phyloP scores from a whole-genome alignment of 2,888 invertebrate genomes.

The Neoascia interrupta region DNA sequence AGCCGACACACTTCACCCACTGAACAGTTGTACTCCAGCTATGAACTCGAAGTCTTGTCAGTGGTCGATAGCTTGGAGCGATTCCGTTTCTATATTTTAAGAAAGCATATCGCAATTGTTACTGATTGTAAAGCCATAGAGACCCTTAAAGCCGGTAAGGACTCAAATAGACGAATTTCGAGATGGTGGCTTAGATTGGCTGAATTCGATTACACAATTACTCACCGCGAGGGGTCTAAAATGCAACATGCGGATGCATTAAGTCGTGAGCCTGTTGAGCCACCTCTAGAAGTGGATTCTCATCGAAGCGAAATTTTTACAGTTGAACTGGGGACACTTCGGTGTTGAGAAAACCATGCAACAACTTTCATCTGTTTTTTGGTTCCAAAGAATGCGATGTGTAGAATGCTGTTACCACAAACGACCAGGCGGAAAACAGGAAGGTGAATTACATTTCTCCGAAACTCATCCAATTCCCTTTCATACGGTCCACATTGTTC shows the following conservation, averaged over 20 bases:
- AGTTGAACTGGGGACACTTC: conserved; percentile 36
- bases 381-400: conserved; percentile 77
- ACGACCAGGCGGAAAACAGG: too few relatives aligned
- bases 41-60: conserved; percentile 2
- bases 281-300: too few relatives aligned
- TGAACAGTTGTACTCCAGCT: background rate
- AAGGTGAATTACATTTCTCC: conserved; percentile 63
- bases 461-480: conserved; percentile 58
- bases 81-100: conserved; percentile 2
- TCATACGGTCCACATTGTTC: conserved; percentile 25
- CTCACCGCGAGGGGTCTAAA: too few relatives aligned
- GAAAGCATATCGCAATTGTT: background rate
- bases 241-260: too few relatives aligned
- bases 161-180: background rate
- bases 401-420: conserved; percentile 76
- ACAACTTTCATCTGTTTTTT: conserved; percentile 72
- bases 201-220: too few relatives aligned
- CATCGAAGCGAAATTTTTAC: too few relatives aligned
- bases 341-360: conserved; percentile 21
- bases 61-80: conserved; percentile 6
- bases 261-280: too few relatives aligned
- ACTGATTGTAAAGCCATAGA: conserved; percentile 13
- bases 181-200: background rate
- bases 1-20: background rate
- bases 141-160: background rate